Evolutionary conservation across 53 echinoderm and acorn worm genomes (phyloP).

Genomic region (Zoroaster sp.): DNA sequence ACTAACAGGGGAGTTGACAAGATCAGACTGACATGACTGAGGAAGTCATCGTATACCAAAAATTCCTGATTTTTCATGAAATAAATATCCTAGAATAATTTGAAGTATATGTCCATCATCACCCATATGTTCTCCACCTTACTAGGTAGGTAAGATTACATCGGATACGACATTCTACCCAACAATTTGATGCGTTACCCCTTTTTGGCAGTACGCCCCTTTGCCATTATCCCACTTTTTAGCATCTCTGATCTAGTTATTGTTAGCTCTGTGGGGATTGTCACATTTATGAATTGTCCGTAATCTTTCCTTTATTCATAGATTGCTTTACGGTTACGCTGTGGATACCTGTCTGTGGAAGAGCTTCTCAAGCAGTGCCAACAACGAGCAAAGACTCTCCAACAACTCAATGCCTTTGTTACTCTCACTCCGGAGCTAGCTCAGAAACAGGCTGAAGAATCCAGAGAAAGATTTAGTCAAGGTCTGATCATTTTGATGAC

Average conservation of each 20-base stretch:
- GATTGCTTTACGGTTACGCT: constrained; percentile 61
- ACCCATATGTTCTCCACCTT: too few species aligned
- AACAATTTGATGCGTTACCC: background rate
- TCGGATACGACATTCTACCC: background rate
- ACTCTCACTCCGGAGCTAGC: constrained; percentile 67
- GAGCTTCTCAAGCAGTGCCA: constrained; percentile 72
- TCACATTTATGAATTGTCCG: background rate
- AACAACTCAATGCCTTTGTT: constrained; percentile 78
- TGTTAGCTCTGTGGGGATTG: background rate
- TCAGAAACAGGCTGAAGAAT: constrained; percentile 56
- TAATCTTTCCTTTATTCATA: background rate
- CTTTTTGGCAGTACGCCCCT: too few species aligned
- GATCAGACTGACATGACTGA: too few species aligned
- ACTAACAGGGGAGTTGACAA: too few species aligned
- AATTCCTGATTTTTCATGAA: too few species aligned
- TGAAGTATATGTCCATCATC: too few species aligned
- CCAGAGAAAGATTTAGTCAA: constrained; percentile 57
- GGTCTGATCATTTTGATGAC: too few species aligned
- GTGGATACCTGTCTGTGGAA: constrained; percentile 64
- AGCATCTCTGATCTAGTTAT: background rate
- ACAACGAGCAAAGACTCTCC: constrained; percentile 57
- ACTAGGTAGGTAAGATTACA: too few species aligned
- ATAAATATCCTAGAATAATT: too few species aligned
- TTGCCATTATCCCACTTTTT: background rate
- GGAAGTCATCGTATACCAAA: too few species aligned